Percentiles rank a stretch among this genome's conserved stretches.
These are phyloP conservation scores for Silurus glanis DNA, from an alignment of 2,113 vertebrate species.

Conservation along the genomic window DNA sequence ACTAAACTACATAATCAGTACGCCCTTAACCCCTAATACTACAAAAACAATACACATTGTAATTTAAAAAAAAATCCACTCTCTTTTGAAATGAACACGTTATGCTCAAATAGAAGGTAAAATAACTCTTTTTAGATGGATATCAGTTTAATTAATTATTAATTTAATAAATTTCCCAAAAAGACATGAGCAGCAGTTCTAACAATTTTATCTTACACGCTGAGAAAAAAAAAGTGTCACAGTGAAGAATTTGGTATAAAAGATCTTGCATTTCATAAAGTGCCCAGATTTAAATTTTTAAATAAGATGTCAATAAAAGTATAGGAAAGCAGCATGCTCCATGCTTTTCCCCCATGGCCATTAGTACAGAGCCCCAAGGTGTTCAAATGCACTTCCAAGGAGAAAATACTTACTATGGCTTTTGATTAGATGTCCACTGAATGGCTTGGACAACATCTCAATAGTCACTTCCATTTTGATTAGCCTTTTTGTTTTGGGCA, in stretches of 20 bases:
- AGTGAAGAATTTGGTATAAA: too few relatives aligned
- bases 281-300: background rate
- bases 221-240: background rate
- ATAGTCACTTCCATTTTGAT: constrained; percentile 92
- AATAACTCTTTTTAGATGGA: too few relatives aligned
- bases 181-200: too few relatives aligned
- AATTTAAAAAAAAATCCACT: too few relatives aligned
- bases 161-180: too few relatives aligned
- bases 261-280: background rate
- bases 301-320: background rate
- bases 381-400: constrained; percentile 62
- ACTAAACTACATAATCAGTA: too few relatives aligned
- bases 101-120: too few relatives aligned
- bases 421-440: constrained; percentile 90
- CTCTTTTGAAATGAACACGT: too few relatives aligned
- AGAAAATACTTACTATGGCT: constrained; percentile 93
- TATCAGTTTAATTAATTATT: too few relatives aligned
- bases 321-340: constrained; percentile 53
- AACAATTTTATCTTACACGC: background rate
- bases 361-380: constrained; percentile 44
- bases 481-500: constrained; percentile 88
- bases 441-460: constrained; percentile 91
- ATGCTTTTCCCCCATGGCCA: constrained; percentile 44
- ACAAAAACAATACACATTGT: too few relatives aligned
- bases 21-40: too few relatives aligned